These are phyloP conservation scores for Pseudomugil gertrudae DNA, from an alignment of 2,797 vertebrate species.

Conservation along the genomic window DNA sequence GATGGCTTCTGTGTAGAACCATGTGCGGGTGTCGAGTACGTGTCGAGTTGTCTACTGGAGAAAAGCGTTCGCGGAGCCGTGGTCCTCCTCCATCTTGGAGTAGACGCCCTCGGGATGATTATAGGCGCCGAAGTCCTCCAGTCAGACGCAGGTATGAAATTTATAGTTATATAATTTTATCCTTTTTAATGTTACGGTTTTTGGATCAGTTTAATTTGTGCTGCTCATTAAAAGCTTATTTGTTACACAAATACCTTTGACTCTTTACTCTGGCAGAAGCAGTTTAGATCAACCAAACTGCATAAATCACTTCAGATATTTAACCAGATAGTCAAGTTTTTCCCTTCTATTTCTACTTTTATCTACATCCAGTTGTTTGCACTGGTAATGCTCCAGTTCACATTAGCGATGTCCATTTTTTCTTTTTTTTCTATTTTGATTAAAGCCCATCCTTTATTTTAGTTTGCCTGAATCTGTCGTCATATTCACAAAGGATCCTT, in stretches of 20 bases:
- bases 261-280: slow-evolving; percentile 12
- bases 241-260: slow-evolving; percentile 6
- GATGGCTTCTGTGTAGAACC: slow-evolving; percentile 75
- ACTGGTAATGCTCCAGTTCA: neutral
- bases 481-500: slow-evolving; percentile 23
- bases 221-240: slow-evolving; percentile 21
- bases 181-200: neutral
- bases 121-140: slow-evolving; percentile 89
- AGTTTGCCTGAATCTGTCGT: slow-evolving; percentile 18
- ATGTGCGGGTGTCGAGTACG: slow-evolving; percentile 95
- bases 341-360: neutral
- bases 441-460: neutral
- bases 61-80: slow-evolving; percentile 94
- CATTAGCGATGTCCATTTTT: slow-evolving; percentile 1
- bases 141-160: slow-evolving; percentile 89
- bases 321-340: neutral
- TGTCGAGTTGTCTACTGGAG: slow-evolving; percentile 95
- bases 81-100: slow-evolving; percentile 95
- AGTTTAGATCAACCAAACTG: slow-evolving; percentile 21
- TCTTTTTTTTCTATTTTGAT: neutral
- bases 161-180: neutral
- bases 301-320: neutral
- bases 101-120: slow-evolving; percentile 91
- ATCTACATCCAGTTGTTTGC: slow-evolving; percentile 5
- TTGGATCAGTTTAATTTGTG: slow-evolving; percentile 20